These are phyloP conservation scores for Cerastis rubricosa DNA, from an alignment of 2,888 invertebrate genomes.

Conservation along the genomic window DNA sequence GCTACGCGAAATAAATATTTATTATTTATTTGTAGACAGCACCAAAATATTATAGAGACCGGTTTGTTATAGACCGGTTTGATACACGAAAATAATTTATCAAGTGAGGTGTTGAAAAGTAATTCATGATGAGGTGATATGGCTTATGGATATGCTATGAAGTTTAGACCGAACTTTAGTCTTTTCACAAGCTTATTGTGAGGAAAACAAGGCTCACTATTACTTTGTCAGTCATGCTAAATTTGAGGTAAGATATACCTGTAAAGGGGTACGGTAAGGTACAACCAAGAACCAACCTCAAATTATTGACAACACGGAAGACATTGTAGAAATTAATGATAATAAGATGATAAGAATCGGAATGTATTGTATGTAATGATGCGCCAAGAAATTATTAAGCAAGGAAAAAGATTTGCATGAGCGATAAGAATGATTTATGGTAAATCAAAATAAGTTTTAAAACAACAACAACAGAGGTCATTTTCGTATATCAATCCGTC, in stretches of 20 bases:
- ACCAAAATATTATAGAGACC: conserved; percentile 65
- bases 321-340: conserved; percentile 4
- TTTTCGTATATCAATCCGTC: conserved; percentile 62
- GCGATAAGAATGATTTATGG: not conserved
- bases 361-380: conserved; percentile 42
- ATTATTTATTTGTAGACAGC: conserved; percentile 66
- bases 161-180: not conserved
- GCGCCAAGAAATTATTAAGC: conserved; percentile 11
- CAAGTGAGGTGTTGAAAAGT: not conserved
- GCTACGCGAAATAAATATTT: conserved; percentile 59
- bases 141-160: not conserved
- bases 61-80: conserved; percentile 35
- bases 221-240: not conserved
- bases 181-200: not conserved
- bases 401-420: conserved; percentile 14
- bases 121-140: not conserved
- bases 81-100: conserved; percentile 57
- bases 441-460: not conserved
- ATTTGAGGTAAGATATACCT: not conserved
- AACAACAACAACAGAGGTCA: conserved; percentile 31
- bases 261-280: not conserved
- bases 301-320: conserved; percentile 1
- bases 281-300: not conserved
- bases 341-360: conserved; percentile 34
- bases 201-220: not conserved